Evolutionary conservation across 1,140 invertebrate genomes (phyloP).

Genomic region (Penaeus vannamei): DNA sequence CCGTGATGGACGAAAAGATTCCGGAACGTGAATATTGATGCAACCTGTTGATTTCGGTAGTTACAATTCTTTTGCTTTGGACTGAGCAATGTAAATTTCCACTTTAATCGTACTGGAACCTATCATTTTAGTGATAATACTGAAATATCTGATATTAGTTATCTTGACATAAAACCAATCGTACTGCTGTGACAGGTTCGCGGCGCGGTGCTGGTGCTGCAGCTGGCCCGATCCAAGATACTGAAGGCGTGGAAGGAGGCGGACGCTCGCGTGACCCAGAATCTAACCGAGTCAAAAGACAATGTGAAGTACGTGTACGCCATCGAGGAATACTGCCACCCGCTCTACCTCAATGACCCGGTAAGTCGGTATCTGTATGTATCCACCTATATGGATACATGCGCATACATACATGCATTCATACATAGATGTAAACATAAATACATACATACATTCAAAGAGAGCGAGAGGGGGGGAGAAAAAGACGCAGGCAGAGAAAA

Average conservation of each 20-base stretch:
- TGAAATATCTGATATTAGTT: no score
- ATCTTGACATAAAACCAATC: not conserved
- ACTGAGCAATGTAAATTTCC: no score
- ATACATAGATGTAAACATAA: not conserved
- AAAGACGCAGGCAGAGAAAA: no score
- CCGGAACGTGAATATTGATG: no score
- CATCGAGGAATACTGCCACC: conserved; percentile 94
- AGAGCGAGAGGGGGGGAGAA: no score
- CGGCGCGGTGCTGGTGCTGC: conserved; percentile 84
- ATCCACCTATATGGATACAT: not conserved
- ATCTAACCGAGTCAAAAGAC: conserved; percentile 94
- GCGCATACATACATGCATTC: not conserved
- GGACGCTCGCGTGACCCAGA: conserved; percentile 89
- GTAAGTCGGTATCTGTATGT: not conserved
- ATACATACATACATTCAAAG: not conserved
- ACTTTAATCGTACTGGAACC: no score
- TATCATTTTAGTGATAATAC: no score
- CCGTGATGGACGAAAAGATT: no score
- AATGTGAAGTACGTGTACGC: not conserved
- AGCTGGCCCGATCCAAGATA: conserved; percentile 85
- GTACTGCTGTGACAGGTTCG: conserved; percentile 74
- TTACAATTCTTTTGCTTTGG: no score
- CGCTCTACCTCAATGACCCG: conserved; percentile 82
- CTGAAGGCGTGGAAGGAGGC: conserved; percentile 90
- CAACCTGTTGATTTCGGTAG: no score